A percentile compares a stretch with the other conserved stretches of the same genome.
Conservation (phyloP, 2,113 vertebrate genomes). For the Tauraco erythrolophus region DNA sequence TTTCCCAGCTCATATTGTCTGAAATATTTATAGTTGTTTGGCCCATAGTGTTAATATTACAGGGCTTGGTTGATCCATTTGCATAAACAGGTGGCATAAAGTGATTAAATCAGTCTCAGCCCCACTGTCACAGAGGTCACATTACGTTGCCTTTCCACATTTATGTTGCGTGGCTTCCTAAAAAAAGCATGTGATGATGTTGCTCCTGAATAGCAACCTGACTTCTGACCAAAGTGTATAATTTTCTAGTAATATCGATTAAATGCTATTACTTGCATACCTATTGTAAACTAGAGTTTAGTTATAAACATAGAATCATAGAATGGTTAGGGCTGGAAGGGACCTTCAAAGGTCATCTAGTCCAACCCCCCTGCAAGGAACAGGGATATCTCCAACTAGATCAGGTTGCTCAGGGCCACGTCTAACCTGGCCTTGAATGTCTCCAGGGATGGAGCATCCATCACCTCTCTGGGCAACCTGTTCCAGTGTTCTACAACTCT, state of each 20-base stretch:
- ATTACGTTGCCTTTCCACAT: neutral
- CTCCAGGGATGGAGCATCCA: too few species aligned
- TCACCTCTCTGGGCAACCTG: too few species aligned
- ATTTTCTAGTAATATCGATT: neutral
- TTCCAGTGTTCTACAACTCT: too few species aligned
- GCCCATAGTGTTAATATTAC: neutral
- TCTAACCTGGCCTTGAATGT: too few species aligned
- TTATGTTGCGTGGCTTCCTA: neutral
- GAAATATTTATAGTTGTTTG: neutral
- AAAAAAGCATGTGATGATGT: neutral
- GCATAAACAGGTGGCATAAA: neutral
- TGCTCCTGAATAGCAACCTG: neutral
- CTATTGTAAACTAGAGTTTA: neutral
- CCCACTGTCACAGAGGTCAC: neutral
- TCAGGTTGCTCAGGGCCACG: too few species aligned
- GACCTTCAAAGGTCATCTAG: too few species aligned
- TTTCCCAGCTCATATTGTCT: neutral
- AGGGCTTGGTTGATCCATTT: neutral
- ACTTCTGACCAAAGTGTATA: neutral
- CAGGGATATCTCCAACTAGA: too few species aligned
- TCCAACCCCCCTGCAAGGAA: too few species aligned
- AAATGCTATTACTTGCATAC: neutral
- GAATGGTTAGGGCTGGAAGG: too few species aligned
- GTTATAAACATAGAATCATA: too few species aligned
- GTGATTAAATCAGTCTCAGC: neutral